Evolutionary conservation across 2,113 vertebrate species (phyloP).

Genomic region (Siniperca chuatsi): DNA sequence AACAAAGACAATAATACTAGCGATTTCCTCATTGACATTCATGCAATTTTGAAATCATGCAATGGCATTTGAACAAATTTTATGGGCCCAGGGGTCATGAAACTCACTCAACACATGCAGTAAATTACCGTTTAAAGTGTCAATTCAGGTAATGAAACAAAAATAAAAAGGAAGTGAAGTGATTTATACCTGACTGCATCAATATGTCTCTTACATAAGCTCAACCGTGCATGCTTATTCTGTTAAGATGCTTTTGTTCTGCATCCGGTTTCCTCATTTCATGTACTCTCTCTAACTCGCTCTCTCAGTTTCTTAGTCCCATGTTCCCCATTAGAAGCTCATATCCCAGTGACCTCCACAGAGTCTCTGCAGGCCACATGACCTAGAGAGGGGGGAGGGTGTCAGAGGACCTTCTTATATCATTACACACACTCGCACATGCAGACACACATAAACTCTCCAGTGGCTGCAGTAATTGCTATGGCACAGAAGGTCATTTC

Average conservation of each 20-base stretch:
- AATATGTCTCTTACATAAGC: slow-evolving; percentile 27
- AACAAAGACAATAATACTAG: slow-evolving; percentile 63
- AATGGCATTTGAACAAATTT: slow-evolving; percentile 56
- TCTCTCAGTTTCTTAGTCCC: slow-evolving; percentile 53
- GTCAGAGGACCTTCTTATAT: slow-evolving; percentile 77
- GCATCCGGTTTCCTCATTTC: not conserved
- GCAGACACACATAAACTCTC: slow-evolving; percentile 50
- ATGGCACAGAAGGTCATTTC: slow-evolving; percentile 78
- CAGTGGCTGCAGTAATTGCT: slow-evolving; percentile 78
- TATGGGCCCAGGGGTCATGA: slow-evolving; percentile 55
- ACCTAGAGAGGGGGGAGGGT: slow-evolving; percentile 71
- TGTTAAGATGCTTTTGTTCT: not conserved
- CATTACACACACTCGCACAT: slow-evolving; percentile 64
- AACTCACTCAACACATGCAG: not conserved
- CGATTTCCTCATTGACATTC: slow-evolving; percentile 69
- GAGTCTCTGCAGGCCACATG: slow-evolving; percentile 74
- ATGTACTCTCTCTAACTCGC: not conserved
- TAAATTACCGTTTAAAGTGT: slow-evolving; percentile 54
- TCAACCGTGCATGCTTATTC: not conserved
- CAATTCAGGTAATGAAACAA: slow-evolving; percentile 42
- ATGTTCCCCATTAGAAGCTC: slow-evolving; percentile 72
- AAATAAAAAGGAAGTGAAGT: slow-evolving; percentile 15
- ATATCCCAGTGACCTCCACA: slow-evolving; percentile 75
- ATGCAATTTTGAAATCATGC: slow-evolving; percentile 52
- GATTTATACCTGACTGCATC: slow-evolving; percentile 35